Evolutionary conservation across 1,140 invertebrate species (phyloP).

Genomic region (Polyergus mexicanus): DNA sequence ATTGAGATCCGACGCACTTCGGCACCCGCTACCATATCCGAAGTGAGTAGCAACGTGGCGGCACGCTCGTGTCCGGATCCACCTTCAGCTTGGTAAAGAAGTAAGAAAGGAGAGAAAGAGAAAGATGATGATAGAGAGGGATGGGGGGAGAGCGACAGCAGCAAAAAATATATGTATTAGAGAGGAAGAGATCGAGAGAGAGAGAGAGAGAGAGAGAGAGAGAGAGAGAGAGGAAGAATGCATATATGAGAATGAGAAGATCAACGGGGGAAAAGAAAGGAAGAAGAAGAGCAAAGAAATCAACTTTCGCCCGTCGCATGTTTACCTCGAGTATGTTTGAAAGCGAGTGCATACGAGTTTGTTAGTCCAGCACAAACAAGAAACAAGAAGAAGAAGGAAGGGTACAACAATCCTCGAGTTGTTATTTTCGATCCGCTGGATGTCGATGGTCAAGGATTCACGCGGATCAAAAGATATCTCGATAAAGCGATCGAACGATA

Average conservation of each 20-base stretch:
- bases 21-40: constrained; percentile 78
- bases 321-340: constrained; percentile 32
- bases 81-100: constrained; percentile 75
- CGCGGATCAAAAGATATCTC: constrained; percentile 26
- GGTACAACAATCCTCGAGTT: background rate
- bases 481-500: constrained; percentile 19
- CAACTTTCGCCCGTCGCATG: background rate
- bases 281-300: background rate
- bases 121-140: background rate
- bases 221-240: background rate
- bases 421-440: constrained; percentile 1
- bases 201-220: background rate
- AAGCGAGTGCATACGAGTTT: constrained; percentile 45
- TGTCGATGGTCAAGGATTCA: constrained; percentile 12
- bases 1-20: constrained; percentile 84
- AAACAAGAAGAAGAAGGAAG: background rate
- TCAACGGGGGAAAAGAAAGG: background rate
- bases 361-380: background rate
- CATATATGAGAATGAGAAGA: too few species aligned
- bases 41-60: constrained; percentile 71
- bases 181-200: background rate
- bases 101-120: background rate
- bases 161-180: background rate
- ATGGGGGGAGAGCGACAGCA: constrained; percentile 2
- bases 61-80: constrained; percentile 81